Evolutionary conservation across 2,888 invertebrate species (phyloP), one percentile per base, ranked within the genome.

Genomic region (Parelbella ahira): DNA sequence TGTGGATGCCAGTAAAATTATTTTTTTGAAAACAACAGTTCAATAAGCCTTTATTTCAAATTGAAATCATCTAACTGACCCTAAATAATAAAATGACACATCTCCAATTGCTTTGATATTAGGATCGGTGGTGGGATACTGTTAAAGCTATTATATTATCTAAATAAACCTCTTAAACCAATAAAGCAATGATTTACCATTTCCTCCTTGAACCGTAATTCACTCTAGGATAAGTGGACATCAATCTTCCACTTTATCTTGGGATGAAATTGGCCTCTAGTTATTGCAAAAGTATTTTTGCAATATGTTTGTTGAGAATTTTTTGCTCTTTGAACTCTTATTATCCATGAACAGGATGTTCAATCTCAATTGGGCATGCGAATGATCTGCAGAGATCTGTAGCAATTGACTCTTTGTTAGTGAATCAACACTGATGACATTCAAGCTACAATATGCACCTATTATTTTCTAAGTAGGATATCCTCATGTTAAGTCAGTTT

Each of bases 381-480:
- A 10, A 24, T 10, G 6, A 10, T 29, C 3, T 15, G 29, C 38
- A 38, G 15, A 18, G 29, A 30, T 30, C 29, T 30, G 6, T 37
- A 12, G 12, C 13, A 33, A 30, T 18, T 24, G 29, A 7, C 18
- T 23, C 29, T 18, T 30, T 24, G 38, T 38, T 7, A 18, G 15
- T 18, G 24, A 30, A 38, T 38, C 30, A 23, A 11, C 18, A 6
- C 13, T 8, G 11, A 0, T 32, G 39, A 12, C 23, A 25, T n/a
- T n/a, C 4, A 18, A 27, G 4, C 5, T n/a, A 19, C 19, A 39
- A 39, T 39, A 30, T 32, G 39, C 39, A 39, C 10, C 39, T 23
- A 32, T 39, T 30, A 39, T 32, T 7, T 7, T 29, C 24, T 39
- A 24, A 39, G 39, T 23, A 39, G 39, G 39, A 39, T 39, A 39